These are phyloP conservation scores for Pseudomyrmex flavicornis DNA, from an alignment of 1,140 invertebrate species.

Conservation along the genomic window DNA sequence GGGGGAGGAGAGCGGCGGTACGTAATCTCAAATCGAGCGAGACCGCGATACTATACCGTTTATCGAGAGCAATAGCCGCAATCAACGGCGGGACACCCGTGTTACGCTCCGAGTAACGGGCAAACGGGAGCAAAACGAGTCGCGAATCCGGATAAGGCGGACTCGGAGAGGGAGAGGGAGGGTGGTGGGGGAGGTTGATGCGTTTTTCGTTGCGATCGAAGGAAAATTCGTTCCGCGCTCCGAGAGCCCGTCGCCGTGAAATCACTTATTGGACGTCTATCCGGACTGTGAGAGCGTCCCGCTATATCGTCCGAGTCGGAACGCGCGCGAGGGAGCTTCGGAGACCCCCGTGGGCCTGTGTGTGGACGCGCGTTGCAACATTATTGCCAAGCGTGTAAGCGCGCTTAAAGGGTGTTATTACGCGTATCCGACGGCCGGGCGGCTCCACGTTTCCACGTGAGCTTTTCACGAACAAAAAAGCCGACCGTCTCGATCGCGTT, in stretches of 20 bases:
- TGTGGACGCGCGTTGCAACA: constrained; percentile 56
- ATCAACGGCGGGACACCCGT: constrained; percentile 44
- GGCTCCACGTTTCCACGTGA: constrained; percentile 55
- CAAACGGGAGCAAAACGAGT: constrained; percentile 40
- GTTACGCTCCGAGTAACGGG: constrained; percentile 38
- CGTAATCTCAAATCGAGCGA: constrained; percentile 49
- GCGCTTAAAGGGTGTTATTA: constrained; percentile 79
- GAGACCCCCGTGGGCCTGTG: neutral
- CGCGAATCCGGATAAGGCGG: neutral
- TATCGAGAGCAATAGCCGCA: constrained; percentile 23
- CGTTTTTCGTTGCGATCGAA: constrained; percentile 16
- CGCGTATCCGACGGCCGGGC: constrained; percentile 70
- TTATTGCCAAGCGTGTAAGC: constrained; percentile 63
- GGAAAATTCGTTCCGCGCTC: constrained; percentile 54
- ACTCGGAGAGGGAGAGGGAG: too few species aligned
- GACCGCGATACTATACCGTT: constrained; percentile 42
- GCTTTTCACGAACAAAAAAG: constrained; percentile 69
- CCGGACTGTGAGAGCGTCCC: constrained; percentile 12
- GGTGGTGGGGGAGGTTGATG: neutral
- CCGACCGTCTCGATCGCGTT: constrained; percentile 57
- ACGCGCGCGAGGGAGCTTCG: neutral
- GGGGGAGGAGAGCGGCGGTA: neutral
- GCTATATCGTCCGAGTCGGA: constrained; percentile 26
- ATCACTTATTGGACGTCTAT: constrained; percentile 66
- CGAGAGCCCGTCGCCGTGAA: constrained; percentile 56